phyloP scores from a whole-genome alignment of 2,888 invertebrate genomes.

The Drosophila peninsularis region DNA sequence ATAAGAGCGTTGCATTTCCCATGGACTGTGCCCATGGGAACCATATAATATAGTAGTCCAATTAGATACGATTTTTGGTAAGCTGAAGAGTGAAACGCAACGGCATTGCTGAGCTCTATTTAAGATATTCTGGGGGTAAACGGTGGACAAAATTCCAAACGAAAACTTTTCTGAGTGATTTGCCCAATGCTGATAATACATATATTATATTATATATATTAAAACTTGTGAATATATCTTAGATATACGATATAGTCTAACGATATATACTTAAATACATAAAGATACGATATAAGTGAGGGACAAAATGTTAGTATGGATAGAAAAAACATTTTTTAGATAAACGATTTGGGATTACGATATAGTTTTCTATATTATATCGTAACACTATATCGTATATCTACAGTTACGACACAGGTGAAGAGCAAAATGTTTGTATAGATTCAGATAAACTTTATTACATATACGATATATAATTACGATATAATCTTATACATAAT shows the following conservation, averaged over 20 bases:
- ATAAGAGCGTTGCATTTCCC: neutral
- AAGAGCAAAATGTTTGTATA: neutral
- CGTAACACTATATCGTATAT: neutral
- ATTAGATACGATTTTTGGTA: neutral
- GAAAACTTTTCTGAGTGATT: neutral
- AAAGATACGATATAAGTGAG: no score
- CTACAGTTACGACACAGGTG: neutral
- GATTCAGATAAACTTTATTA: neutral
- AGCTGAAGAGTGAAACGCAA: neutral
- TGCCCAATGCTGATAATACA: no score
- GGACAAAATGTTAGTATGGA: no score
- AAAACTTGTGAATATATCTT: neutral
- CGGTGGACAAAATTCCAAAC: neutral
- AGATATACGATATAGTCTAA: neutral
- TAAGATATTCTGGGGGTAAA: neutral
- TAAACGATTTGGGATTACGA: neutral
- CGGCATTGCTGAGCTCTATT: neutral
- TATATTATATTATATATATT: no score
- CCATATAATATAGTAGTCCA: constrained; percentile 8
- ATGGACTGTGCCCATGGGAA: neutral
- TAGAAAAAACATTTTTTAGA: neutral
- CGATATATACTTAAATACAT: no score
- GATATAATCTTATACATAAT: neutral
- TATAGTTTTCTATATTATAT: no score
- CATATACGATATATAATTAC: neutral